Evolutionary conservation across 2,797 vertebrate species (phyloP), one percentile per base, ranked within the genome.

Genomic region (Trachurus trachurus): DNA sequence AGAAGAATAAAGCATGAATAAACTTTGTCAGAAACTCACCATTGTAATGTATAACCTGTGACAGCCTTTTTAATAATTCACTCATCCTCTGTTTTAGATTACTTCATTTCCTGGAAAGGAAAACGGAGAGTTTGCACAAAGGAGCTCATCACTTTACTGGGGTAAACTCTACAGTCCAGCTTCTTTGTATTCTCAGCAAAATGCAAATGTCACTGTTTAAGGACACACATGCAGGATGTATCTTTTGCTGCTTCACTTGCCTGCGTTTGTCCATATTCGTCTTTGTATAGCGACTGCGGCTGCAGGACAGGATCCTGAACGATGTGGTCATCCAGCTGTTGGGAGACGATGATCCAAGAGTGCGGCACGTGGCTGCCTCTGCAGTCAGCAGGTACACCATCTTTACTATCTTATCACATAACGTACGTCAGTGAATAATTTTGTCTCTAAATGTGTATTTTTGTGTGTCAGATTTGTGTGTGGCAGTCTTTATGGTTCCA

Each of bases 311-410:
- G 69, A 96, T 98, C 45, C 91, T 99, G 63, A 93, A 94, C 52
- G 84, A 96, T 53, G 96, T 99, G 22, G 95, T 99, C 71, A 95
- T 99, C 82, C 84, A 71, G 69, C 87, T 99, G 76, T 94, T 99
- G 76, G 98, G 98, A 69, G 98, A 99, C 31, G 98, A 99, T 40
- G 98, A 99, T 87, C 97, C 97, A 3, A 92, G 98, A 82, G 98
- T 99, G 29, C 94, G 98, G 19, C 98, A 97, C 0, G 92, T 98
- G 8, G 98, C 98, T 0, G 96, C 98, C 0, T 94, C 97, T 8
- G 93, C 96, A 0, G 88, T 99, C 69, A 89, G 93, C 89, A 98
- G 97, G 98, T 99, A 92, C 16, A 15, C 11, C 4, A 0, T 50
- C 22, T 26, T 56, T 29, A 13, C 5, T 42, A 19, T 19, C 40